Evolutionary conservation across 2,797 vertebrate species (phyloP).

Genomic region (Holocentrus rufus): DNA sequence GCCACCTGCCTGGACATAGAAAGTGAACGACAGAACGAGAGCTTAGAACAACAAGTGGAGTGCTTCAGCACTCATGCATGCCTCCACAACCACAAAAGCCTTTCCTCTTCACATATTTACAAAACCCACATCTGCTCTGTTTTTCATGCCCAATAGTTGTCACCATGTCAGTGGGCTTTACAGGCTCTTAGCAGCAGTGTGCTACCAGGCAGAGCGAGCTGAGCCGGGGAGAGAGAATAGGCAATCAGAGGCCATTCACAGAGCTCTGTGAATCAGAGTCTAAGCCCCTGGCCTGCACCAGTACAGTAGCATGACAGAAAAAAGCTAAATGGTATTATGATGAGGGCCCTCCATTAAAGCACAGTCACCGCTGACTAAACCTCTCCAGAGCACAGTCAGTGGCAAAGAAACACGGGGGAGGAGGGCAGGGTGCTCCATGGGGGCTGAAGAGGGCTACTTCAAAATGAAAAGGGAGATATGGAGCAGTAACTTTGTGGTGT

Average conservation of each 20-base stretch:
- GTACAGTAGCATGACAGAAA: slow-evolving; percentile 74
- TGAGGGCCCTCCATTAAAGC: slow-evolving; percentile 75
- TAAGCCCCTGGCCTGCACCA: slow-evolving; percentile 73
- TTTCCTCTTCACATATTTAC: slow-evolving; percentile 77
- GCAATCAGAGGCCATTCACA: slow-evolving; percentile 81
- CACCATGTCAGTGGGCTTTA: slow-evolving; percentile 72
- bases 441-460: slow-evolving; percentile 51
- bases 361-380: slow-evolving; percentile 74
- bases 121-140: slow-evolving; percentile 79
- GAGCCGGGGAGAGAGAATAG: slow-evolving; percentile 75
- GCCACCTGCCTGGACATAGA: slow-evolving; percentile 68
- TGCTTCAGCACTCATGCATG: slow-evolving; percentile 65
- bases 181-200: slow-evolving; percentile 73
- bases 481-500: slow-evolving; percentile 45
- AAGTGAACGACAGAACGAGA: slow-evolving; percentile 33
- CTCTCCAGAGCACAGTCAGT: slow-evolving; percentile 65
- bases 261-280: slow-evolving; percentile 70
- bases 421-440: slow-evolving; percentile 26
- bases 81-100: slow-evolving; percentile 72
- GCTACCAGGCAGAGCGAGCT: slow-evolving; percentile 71
- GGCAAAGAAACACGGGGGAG: slow-evolving; percentile 54
- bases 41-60: slow-evolving; percentile 62
- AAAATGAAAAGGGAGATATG: slow-evolving; percentile 50
- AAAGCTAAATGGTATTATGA: slow-evolving; percentile 72
- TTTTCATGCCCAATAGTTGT: slow-evolving; percentile 79